These are phyloP conservation scores for Equus przewalskii DNA, from an alignment of 2,113 vertebrate genomes.

Conservation along the genomic window DNA sequence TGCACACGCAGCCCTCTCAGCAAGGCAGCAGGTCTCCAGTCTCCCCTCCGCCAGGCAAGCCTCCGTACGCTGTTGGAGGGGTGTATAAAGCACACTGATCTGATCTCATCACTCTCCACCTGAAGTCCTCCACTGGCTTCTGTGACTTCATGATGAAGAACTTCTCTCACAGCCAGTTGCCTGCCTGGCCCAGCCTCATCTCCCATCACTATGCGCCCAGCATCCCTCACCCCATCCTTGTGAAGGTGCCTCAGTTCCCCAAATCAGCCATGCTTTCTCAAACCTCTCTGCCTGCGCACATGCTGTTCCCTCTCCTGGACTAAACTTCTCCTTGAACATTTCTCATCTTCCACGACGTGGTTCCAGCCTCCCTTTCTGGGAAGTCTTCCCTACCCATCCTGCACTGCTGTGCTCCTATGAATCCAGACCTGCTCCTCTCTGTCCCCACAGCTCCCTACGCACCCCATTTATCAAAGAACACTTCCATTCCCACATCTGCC, in stretches of 20 bases:
- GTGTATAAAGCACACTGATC: not conserved
- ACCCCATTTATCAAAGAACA: not conserved
- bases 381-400: not conserved
- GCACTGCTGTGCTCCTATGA: not conserved
- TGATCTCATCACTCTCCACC: not conserved
- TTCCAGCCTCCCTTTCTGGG: not conserved
- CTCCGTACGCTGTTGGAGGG: not conserved
- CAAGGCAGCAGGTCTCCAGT: not conserved
- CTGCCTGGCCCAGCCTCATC: not conserved
- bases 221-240: not conserved
- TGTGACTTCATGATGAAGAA: not conserved
- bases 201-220: not conserved
- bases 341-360: not conserved
- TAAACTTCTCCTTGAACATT: not conserved
- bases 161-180: not conserved
- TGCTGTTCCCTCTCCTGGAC: not conserved
- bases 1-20: not conserved
- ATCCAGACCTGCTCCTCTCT: not conserved
- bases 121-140: not conserved
- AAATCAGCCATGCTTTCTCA: not conserved
- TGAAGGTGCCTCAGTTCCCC: not conserved
- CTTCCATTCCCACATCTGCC: not conserved
- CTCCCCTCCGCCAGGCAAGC: not conserved
- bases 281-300: not conserved
- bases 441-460: not conserved